Base-by-base conservation (phyloP, 2,797 vertebrate genomes). In the Telmatherina bonti region DNA sequence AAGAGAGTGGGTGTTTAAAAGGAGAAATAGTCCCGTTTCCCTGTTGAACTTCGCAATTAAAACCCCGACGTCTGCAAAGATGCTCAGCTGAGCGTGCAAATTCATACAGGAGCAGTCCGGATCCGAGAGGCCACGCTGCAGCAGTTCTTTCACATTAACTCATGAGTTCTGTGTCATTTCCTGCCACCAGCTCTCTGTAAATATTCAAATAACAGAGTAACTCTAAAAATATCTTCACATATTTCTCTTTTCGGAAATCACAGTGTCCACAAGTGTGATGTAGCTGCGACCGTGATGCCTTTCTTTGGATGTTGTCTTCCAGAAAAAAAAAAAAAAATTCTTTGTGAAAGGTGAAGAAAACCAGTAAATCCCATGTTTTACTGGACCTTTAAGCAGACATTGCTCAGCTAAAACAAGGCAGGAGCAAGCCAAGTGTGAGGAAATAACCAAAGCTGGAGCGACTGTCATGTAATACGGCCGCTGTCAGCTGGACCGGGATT, bases 401-500 rank as follows among this genome's bases (percentile, higher is more conserved):
- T 63, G 31, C 53, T 57, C n/a, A 54, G 62, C 75, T 59, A 78
- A 82, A 85, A 77, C 47, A n/a, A 79, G 67, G 61, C 22, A 27
- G 65, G 74, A 47, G 13, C 0, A 60, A 59, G 65, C 0, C 55
- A 58, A 56, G 62, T 0, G 60, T 0, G 2, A 33, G 70, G 70
- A 38, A 63, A 59, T 13, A 58, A 67, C 8, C 0, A 61, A 54
- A 53, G 62, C 31, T 7, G 41, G 33, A 62, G 65, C 64, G 62
- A 27, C 54, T 67, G 76, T 78, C 57, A 73, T 71, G 84, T 56
- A 72, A 62, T 70, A 57, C 27, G 41, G 78, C 75, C 27, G 72
- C 82, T 86, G 85, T 89, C 89, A 86, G 77, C 81, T 10, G 68
- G 62, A 53, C 3, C 68, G 81, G 82, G 87, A 88, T 77, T 72